Base-by-base conservation (phyloP, 2,888 invertebrate species). In the Axea sp. region DNA sequence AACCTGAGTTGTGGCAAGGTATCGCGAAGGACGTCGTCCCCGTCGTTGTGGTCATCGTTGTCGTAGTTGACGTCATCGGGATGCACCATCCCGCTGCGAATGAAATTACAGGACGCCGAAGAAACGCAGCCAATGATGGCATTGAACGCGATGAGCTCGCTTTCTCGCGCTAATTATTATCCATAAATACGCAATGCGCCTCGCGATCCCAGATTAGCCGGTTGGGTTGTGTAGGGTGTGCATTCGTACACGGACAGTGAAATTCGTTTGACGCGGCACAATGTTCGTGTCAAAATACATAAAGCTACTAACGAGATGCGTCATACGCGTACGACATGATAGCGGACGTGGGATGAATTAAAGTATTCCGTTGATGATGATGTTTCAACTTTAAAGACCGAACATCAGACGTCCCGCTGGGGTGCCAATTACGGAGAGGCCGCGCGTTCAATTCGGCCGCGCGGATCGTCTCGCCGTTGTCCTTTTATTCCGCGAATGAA, bases 41-140 rank as follows among this genome's bases (percentile, higher is more conserved):
- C 72, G 76, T 57, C 62, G 57, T 41, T n/a, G 64, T 53, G 53
- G 53, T 69, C 43, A 43, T 59, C 59, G 57, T 49, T 39, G 57
- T 65, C 73, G 76, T 45, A 49, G 75, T 69, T 76, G 75, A 72
- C 77, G 80, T 80, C 80, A 80, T 78, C 77, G 37, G 73, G 76
- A 76, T 77, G 55, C 73, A 78, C 73, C 75, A 76, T 76, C 72
- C 45, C 73, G 68, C 73, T 73, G 78, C 74, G 80, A 81, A 79
- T 82, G 77, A 82, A 83, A 82, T 83, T 80, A 79, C 80, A 77
- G 78, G 79, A 80, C 81, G 77, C 76, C 68, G 77, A 64, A 75
- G 77, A 75, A 78, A 73, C 75, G 51, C 76, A 49, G 72, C 65
- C 73, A 49, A 67, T 53, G 73, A 67, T 77, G 80, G 80, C 82